Evolutionary conservation across 23 tunicate species (phyloP).

Genomic region (Styela clava): DNA sequence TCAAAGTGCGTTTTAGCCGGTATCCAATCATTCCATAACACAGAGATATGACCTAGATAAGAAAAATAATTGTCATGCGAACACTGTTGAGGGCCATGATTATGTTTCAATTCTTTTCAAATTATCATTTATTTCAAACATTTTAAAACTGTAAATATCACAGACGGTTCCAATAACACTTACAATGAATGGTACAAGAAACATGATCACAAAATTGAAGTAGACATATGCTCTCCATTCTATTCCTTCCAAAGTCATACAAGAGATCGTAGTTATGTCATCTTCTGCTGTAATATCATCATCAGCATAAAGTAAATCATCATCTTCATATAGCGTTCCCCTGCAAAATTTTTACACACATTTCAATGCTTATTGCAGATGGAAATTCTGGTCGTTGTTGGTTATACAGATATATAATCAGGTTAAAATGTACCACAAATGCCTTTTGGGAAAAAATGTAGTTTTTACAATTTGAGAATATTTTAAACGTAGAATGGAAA

Average conservation of each 20-base stretch:
- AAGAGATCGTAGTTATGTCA: not conserved
- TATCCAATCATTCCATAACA: not conserved
- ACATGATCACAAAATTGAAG: conserved; percentile 20
- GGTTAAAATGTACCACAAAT: no score
- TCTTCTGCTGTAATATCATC: not conserved
- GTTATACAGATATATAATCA: not conserved
- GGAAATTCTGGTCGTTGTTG: conserved; percentile 1
- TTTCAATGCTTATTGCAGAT: not conserved
- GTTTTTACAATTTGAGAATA: no score
- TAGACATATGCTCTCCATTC: not conserved
- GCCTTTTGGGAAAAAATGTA: no score
- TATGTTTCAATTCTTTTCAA: no score
- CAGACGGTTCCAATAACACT: no score
- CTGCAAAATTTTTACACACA: not conserved
- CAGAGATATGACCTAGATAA: not conserved
- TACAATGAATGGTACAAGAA: conserved; percentile 15
- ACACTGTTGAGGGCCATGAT: no score
- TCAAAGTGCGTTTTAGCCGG: not conserved
- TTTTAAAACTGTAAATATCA: no score
- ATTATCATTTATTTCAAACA: no score
- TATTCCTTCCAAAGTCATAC: not conserved
- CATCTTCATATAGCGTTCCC: not conserved
- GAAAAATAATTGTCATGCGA: no score
- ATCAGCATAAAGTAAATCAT: not conserved
- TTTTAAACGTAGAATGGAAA: no score